These are phyloP conservation scores for Cinclus mexicanus DNA, from an alignment of 2,113 vertebrate species.

Conservation along the genomic window DNA sequence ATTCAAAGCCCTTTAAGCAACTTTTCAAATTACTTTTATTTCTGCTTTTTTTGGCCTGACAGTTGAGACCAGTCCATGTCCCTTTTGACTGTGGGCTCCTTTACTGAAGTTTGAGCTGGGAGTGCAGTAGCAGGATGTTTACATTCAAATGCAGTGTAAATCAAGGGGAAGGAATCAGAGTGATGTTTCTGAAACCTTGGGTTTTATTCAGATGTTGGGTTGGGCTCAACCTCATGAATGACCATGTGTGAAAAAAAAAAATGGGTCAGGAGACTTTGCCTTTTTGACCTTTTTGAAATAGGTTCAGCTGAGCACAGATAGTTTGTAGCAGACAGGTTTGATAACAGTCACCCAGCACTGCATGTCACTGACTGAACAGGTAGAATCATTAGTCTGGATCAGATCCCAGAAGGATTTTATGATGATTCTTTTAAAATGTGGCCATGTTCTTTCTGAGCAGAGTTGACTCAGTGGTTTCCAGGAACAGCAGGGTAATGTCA, in stretches of 20 bases:
- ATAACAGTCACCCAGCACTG: neutral
- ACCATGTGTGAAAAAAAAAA: neutral
- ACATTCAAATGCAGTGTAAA: neutral
- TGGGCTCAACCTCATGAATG: neutral
- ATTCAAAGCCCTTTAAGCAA: slow-evolving; percentile 15
- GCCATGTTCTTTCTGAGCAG: slow-evolving; percentile 38
- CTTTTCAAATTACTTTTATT: slow-evolving; percentile 20
- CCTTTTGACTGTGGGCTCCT: neutral
- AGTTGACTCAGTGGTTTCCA: slow-evolving; percentile 41
- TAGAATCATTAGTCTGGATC: slow-evolving; percentile 53
- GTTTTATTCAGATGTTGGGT: neutral
- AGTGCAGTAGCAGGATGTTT: slow-evolving; percentile 18
- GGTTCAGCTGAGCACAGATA: neutral
- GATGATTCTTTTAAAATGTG: slow-evolving; percentile 46
- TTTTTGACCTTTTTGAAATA: slow-evolving; percentile 2
- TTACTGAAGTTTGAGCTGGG: neutral
- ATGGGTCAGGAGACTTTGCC: neutral
- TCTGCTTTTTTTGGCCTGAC: neutral
- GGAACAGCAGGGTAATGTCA: neutral
- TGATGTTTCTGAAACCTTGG: neutral
- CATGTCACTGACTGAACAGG: slow-evolving; percentile 5
- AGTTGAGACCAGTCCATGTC: neutral
- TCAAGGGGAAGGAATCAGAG: neutral
- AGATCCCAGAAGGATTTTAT: slow-evolving; percentile 51
- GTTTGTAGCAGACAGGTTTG: neutral